Conservation (phyloP, 2,797 vertebrate genomes). For the Naso thynnoides region DNA sequence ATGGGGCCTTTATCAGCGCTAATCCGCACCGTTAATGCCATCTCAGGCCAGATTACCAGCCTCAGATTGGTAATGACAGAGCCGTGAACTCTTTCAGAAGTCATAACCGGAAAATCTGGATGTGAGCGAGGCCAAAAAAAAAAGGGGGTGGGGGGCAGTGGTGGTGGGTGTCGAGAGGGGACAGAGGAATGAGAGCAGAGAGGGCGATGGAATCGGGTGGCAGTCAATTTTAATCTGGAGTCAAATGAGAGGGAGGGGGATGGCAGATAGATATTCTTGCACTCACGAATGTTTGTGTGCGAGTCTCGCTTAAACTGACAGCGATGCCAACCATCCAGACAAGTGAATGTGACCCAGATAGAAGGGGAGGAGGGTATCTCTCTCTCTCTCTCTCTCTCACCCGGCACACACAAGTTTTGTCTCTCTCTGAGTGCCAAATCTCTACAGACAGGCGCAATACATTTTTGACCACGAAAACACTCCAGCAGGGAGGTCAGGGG, state of each 20-base stretch:
- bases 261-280: slow-evolving; percentile 42
- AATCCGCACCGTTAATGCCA: slow-evolving; percentile 85
- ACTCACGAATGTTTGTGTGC: slow-evolving; percentile 39
- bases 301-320: slow-evolving; percentile 64
- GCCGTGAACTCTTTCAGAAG: slow-evolving; percentile 83
- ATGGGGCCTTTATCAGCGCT: slow-evolving; percentile 85
- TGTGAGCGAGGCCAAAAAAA: slow-evolving; percentile 47
- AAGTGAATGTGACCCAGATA: slow-evolving; percentile 78
- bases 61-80: slow-evolving; percentile 85
- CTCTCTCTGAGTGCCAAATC: slow-evolving; percentile 38
- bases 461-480: slow-evolving; percentile 35
- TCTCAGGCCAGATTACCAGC: slow-evolving; percentile 86
- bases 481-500: slow-evolving; percentile 37
- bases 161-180: slow-evolving; percentile 9
- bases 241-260: slow-evolving; percentile 52
- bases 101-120: slow-evolving; percentile 80
- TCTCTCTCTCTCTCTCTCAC: neutral
- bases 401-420: slow-evolving; percentile 25
- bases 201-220: slow-evolving; percentile 61
- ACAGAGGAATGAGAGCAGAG: slow-evolving; percentile 37
- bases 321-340: slow-evolving; percentile 65
- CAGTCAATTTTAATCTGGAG: slow-evolving; percentile 77
- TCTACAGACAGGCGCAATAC: slow-evolving; percentile 39
- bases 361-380: slow-evolving; percentile 11
- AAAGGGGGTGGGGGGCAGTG: neutral